phyloP scores from a whole-genome alignment of 1,140 invertebrate genomes.

The Conus ventricosus region DNA sequence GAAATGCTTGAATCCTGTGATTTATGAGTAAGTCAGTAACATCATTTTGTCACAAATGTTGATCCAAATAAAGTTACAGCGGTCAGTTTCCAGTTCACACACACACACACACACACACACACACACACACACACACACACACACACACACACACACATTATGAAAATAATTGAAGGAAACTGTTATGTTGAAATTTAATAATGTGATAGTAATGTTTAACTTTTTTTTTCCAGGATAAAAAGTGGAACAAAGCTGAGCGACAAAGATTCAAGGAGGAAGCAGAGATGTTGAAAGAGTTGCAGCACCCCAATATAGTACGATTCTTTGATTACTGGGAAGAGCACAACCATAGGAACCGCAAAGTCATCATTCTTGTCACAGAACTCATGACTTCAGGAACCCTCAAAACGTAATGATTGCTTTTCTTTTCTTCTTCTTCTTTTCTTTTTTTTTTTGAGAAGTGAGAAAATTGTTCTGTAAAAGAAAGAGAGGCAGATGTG shows the following conservation, averaged over 20 bases:
- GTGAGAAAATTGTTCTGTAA: neutral
- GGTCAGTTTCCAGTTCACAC: too few species aligned
- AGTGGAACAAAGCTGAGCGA: constrained; percentile 85
- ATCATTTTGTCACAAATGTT: too few species aligned
- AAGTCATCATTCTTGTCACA: constrained; percentile 98
- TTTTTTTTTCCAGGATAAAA: constrained; percentile 73
- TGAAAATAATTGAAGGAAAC: too few species aligned
- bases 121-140: too few species aligned
- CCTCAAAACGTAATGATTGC: constrained; percentile 90
- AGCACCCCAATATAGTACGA: constrained; percentile 99
- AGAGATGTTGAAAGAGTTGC: constrained; percentile 99
- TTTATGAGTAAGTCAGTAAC: too few species aligned
- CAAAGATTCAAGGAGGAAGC: constrained; percentile 98
- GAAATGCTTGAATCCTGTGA: too few species aligned
- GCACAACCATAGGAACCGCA: constrained; percentile 85
- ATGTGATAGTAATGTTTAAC: too few species aligned
- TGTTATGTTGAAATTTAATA: too few species aligned
- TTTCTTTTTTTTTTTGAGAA: neutral
- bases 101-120: too few species aligned
- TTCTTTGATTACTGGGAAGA: constrained; percentile 99
- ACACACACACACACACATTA: too few species aligned
- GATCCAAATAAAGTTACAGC: too few species aligned
- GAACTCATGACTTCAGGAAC: constrained; percentile 99
- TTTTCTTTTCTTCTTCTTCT: constrained; percentile 21
- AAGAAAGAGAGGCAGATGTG: neutral